Base-by-base conservation (phyloP, 2,113 vertebrate genomes). In the Theristicus caerulescens region DNA sequence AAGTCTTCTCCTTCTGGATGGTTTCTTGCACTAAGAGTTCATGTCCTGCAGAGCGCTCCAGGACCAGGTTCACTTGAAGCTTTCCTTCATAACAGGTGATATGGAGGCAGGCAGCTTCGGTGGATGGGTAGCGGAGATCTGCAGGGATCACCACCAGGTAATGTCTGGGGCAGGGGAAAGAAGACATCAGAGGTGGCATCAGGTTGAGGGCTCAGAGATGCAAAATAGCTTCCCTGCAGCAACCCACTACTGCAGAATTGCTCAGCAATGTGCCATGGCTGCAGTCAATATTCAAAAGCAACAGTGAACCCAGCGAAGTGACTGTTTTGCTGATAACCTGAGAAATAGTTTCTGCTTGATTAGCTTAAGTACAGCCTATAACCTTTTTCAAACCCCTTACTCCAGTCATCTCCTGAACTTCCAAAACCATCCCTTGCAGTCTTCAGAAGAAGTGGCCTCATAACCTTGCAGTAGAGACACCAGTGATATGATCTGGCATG, bases 81-180 rank as follows among this genome's bases (percentile, higher is more conserved):
- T 94, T 95, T 77, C 18, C 42, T 16, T 91, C 74, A 5, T 95
- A 85, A 16, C 94, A 97, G 88, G 84, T 95, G 66, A 97, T 73
- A 20, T 97, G 96, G 44, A 97, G 88, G 38, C 97, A 97, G 76
- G 78, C 85, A 58, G 76, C 82, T 51, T 97, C 96, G 14, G 62
- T 90, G 58, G 96, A 97, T 2, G 93, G 77, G 66, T 93, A 96
- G 66, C 1, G 82, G 52, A 97, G 88, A 58, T 92, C 79, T 16
- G 94, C 97, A 86, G 97, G 96, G 44, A 97, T 59, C 62, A 95
- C 96, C 59, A 95, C 74, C 55, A 97, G 40, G 61, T 97, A 97
- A 64, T 90, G 87, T 9, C 97, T 97, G 58, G 9, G 19, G 19
- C 19, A 74, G 36, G 24, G 32, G 24, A 70, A 83, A 87, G 32